These are phyloP conservation scores for Drosophila ustulata DNA, from an alignment of 2,888 invertebrate species.

Conservation along the genomic window DNA sequence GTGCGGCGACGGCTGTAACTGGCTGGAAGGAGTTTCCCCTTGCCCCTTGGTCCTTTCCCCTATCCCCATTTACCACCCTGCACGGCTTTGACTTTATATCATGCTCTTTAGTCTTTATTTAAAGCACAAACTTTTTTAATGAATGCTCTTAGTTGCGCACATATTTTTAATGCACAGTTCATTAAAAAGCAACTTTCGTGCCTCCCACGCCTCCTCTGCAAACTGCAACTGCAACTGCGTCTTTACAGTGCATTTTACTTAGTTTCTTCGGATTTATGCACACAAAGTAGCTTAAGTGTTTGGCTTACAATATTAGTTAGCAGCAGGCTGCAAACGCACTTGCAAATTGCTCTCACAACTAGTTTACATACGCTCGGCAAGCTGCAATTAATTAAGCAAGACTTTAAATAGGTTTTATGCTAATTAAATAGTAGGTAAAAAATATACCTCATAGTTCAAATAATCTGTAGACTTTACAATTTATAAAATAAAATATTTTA, in stretches of 20 bases:
- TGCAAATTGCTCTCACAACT: slow-evolving; percentile 54
- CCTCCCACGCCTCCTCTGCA: neutral
- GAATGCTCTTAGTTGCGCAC: slow-evolving; percentile 79
- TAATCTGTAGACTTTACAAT: too few species aligned
- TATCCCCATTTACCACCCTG: slow-evolving; percentile 1
- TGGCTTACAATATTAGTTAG: slow-evolving; percentile 53
- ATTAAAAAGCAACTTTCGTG: slow-evolving; percentile 73
- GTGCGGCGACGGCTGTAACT: slow-evolving; percentile 64
- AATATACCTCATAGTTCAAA: neutral
- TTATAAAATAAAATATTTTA: too few species aligned
- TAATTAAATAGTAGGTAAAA: neutral
- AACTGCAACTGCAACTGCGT: slow-evolving; percentile 1
- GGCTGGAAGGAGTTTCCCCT: slow-evolving; percentile 31
- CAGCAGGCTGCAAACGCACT: slow-evolving; percentile 58
- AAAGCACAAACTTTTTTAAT: slow-evolving; percentile 79
- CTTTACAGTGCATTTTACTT: slow-evolving; percentile 40
- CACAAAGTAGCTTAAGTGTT: slow-evolving; percentile 64
- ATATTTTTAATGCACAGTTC: slow-evolving; percentile 80
- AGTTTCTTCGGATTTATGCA: slow-evolving; percentile 57
- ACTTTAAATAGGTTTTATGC: neutral
- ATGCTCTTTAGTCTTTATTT: slow-evolving; percentile 63
- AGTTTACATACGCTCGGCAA: slow-evolving; percentile 27
- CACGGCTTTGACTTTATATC: slow-evolving; percentile 56
- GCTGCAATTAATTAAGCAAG: neutral
- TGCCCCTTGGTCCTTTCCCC: neutral